These are phyloP conservation scores for Anhinga anhinga DNA, from an alignment of 2,113 vertebrate species.

Conservation along the genomic window DNA sequence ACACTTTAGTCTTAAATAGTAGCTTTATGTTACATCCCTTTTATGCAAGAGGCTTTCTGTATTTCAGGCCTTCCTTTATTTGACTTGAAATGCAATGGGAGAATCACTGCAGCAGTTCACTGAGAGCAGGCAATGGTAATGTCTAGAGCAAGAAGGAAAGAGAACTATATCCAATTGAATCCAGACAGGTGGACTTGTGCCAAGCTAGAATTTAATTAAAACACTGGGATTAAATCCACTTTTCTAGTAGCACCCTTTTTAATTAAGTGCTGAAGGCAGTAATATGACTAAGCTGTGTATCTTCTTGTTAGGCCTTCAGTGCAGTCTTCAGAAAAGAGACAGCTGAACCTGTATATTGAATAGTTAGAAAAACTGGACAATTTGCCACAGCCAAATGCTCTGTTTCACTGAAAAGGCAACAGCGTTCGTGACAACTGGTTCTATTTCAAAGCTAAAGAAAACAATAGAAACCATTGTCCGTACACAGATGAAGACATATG, in stretches of 20 bases:
- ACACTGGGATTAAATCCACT: constrained; percentile 46
- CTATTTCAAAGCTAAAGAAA: not conserved
- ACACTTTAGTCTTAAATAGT: not conserved
- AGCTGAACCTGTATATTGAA: not conserved
- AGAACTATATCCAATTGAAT: not conserved
- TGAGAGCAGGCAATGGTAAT: not conserved
- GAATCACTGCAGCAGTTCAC: not conserved
- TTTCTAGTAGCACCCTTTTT: constrained; percentile 46
- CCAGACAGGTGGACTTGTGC: constrained; percentile 32
- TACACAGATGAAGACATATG: not conserved
- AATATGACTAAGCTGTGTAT: constrained; percentile 27
- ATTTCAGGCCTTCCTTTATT: not conserved
- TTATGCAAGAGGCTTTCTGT: not conserved
- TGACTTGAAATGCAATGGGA: not conserved
- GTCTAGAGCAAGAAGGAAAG: not conserved
- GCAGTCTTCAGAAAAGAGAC: not conserved
- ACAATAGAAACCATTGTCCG: not conserved
- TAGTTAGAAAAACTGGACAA: not conserved
- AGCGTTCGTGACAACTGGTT: not conserved
- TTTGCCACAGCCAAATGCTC: not conserved
- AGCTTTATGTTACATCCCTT: not conserved
- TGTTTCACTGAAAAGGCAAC: not conserved
- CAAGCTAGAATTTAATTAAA: constrained; percentile 56
- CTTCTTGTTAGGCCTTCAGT: not conserved
- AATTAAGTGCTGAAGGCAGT: constrained; percentile 52